Conservation (phyloP, 2,888 invertebrate genomes). For the Phasia obesa region DNA sequence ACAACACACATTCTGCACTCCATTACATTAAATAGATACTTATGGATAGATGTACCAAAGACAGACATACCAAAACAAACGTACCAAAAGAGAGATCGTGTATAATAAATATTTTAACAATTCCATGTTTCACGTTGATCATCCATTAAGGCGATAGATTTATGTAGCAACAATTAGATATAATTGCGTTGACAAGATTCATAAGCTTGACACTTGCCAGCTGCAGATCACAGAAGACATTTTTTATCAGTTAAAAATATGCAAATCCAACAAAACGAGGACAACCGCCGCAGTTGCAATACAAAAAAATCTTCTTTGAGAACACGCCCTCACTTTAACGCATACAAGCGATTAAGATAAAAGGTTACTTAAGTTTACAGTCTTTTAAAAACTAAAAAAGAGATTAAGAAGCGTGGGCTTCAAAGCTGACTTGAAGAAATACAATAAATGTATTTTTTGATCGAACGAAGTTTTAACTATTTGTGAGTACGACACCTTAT, state of each 20-base stretch:
- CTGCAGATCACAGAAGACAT: conserved; percentile 64
- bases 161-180: conserved; percentile 70
- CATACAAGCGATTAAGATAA: conserved; percentile 25
- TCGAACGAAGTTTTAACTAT: background rate
- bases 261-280: conserved; percentile 45
- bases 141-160: conserved; percentile 67
- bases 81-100: conserved; percentile 57
- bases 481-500: background rate
- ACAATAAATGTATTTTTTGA: background rate
- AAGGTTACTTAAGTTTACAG: conserved; percentile 22
- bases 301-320: conserved; percentile 17
- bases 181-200: conserved; percentile 70
- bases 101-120: conserved; percentile 66
- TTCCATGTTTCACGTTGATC: conserved; percentile 66
- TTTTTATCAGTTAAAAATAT: conserved; percentile 59
- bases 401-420: conserved; percentile 26
- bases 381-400: conserved; percentile 1
- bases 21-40: conserved; percentile 51
- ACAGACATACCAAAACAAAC: background rate
- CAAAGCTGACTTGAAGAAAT: background rate
- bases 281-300: conserved; percentile 6
- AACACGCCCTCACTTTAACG: conserved; percentile 55
- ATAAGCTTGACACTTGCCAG: conserved; percentile 70
- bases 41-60: conserved; percentile 3
- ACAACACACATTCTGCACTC: conserved; percentile 52